Conservation (phyloP, 2,113 vertebrate genomes). For the Thermophis baileyi region DNA sequence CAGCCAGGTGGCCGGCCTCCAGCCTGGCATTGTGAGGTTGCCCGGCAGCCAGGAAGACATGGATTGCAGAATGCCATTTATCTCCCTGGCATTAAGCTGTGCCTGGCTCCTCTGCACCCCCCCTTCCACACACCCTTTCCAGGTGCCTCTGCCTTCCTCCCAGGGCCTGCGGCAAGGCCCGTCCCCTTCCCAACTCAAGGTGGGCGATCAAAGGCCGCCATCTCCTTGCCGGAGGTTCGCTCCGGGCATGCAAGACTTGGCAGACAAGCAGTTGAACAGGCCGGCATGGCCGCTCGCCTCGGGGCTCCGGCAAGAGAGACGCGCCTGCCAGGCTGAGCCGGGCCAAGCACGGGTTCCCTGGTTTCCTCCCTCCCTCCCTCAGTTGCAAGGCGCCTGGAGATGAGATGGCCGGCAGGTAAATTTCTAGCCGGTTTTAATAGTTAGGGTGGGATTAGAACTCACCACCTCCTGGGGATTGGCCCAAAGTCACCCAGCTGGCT, state of each 20-base stretch:
- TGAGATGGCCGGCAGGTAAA: background rate
- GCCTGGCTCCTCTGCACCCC: background rate
- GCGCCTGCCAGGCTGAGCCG: background rate
- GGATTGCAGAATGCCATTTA: background rate
- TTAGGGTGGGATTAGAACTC: background rate
- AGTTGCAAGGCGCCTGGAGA: background rate
- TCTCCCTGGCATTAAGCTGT: background rate
- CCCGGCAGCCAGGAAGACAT: background rate
- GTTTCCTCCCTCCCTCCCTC: no score
- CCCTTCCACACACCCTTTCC: no score
- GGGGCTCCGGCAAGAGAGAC: background rate
- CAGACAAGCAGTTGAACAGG: background rate
- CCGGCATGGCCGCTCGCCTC: background rate
- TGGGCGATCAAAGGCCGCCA: conserved; percentile 5
- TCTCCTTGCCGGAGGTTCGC: conserved; percentile 23
- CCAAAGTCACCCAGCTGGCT: background rate
- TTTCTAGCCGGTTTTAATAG: background rate
- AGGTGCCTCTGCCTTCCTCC: background rate
- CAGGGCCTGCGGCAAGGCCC: conserved; percentile 11
- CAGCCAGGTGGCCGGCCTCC: background rate
- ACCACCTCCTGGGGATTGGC: background rate
- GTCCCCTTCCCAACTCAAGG: background rate
- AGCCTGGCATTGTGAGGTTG: background rate
- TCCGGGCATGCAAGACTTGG: background rate
- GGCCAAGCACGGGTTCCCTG: rapidly evolving